Conservation (phyloP, 1,140 invertebrate species). For the Parasteatoda tepidariorum region DNA sequence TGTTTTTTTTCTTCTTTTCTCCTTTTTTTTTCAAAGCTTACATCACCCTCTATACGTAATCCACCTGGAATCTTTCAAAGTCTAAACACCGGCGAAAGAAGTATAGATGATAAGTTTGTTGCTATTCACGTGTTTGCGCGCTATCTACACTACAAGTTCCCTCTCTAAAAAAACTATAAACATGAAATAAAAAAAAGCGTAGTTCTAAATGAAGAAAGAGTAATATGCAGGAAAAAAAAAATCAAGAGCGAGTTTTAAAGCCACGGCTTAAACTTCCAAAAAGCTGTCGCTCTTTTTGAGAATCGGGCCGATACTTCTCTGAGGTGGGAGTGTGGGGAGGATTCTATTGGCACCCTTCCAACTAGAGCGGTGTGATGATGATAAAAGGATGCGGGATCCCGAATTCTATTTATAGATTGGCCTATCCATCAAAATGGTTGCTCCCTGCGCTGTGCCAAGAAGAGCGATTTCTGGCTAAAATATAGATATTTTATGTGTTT, state of each 20-base stretch:
- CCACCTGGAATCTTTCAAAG: not conserved
- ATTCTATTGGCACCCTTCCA: slow-evolving; percentile 36
- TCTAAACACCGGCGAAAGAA: not conserved
- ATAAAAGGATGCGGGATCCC: slow-evolving; percentile 30
- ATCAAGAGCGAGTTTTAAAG: slow-evolving; percentile 3
- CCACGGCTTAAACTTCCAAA: not conserved
- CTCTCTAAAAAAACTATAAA: not conserved
- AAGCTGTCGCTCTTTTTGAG: not conserved
- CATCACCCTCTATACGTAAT: not conserved
- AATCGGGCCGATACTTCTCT: not conserved
- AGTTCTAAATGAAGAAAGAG: not conserved
- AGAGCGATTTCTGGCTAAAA: slow-evolving; percentile 1
- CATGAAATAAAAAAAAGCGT: not conserved
- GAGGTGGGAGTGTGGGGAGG: not conserved
- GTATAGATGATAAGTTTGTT: not conserved
- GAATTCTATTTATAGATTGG: slow-evolving; percentile 42
- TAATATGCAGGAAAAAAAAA: not conserved
- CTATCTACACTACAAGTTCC: not conserved
- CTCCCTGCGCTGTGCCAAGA: not conserved
- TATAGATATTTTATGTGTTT: slow-evolving; percentile 55
- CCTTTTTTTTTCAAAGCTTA: not conserved
- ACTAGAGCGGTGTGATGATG: slow-evolving; percentile 43
- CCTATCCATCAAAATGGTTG: slow-evolving; percentile 35
- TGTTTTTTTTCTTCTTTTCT: too few species aligned
- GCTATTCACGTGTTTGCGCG: not conserved